These are phyloP conservation scores for Meteorus sp. DNA, from an alignment of 1,140 invertebrate genomes.

Conservation along the genomic window DNA sequence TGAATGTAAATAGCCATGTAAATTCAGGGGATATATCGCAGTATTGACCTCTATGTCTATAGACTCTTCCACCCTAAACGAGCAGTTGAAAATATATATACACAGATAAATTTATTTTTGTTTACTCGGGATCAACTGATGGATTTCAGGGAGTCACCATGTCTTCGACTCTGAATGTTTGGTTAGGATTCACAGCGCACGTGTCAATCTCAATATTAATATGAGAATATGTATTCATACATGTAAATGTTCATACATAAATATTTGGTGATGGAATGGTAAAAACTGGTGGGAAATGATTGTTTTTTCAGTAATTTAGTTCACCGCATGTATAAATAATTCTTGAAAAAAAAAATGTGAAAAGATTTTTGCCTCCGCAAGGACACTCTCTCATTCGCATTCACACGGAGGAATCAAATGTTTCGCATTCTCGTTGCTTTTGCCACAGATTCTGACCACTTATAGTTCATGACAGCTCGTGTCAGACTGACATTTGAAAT, in stretches of 20 bases:
- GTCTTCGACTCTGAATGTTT: conserved; percentile 14
- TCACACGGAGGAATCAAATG: no score
- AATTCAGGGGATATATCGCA: no score
- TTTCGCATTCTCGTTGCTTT: no score
- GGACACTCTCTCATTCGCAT: background rate
- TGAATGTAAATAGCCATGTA: no score
- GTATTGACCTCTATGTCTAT: no score
- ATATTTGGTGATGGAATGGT: no score
- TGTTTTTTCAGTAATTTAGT: no score
- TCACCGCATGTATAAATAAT: no score
- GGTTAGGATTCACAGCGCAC: conserved; percentile 9
- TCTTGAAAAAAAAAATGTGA: no score
- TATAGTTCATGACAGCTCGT: conserved; percentile 13
- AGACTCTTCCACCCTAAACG: conserved; percentile 6
- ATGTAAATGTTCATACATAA: background rate
- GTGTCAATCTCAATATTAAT: conserved; percentile 5
- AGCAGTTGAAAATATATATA: conserved; percentile 6
- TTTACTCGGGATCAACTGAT: conserved; percentile 15
- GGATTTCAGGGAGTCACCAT: background rate
- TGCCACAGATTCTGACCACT: no score
- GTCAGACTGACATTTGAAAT: conserved; percentile 14
- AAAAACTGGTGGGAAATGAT: no score
- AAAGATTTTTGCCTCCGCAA: background rate
- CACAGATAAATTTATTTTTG: background rate
- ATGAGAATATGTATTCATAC: no score